Evolutionary conservation across 2,797 vertebrate species (phyloP).

Genomic region (Poliocrania exsul): DNA sequence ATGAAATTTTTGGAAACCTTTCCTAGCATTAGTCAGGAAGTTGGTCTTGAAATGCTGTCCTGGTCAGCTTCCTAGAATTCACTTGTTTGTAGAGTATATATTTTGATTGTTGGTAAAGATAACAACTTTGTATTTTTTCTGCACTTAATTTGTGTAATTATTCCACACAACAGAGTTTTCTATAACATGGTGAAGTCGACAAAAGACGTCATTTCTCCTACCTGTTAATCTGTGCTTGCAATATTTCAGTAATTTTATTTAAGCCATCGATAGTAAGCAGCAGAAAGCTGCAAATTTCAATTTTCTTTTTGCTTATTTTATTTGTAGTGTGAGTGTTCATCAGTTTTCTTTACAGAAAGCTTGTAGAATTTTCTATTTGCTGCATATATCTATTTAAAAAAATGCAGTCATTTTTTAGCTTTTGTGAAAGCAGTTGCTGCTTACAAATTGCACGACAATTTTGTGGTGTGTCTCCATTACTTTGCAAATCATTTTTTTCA

Average conservation of each 20-base stretch:
- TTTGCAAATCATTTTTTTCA: conserved; percentile 18
- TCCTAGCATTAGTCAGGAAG: conserved; percentile 47
- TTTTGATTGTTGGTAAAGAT: conserved; percentile 66
- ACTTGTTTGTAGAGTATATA: conserved; percentile 51
- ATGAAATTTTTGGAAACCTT: conserved; percentile 30
- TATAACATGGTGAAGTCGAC: conserved; percentile 3
- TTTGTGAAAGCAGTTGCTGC: conserved; percentile 29
- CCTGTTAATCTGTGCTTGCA: conserved; percentile 67
- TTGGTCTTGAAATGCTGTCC: conserved; percentile 16
- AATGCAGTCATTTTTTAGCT: background rate
- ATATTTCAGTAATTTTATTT: conserved; percentile 49
- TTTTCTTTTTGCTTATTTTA: conserved; percentile 19
- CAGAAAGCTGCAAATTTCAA: conserved; percentile 48
- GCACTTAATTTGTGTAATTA: conserved; percentile 65
- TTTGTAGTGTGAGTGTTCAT: conserved; percentile 14
- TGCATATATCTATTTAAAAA: conserved; percentile 53
- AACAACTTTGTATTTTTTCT: conserved; percentile 63
- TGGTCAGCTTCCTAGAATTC: conserved; percentile 40
- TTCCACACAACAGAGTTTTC: conserved; percentile 48
- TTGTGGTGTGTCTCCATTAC: conserved; percentile 48
- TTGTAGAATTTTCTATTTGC: conserved; percentile 41
- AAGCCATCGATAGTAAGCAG: conserved; percentile 48
- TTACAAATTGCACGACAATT: conserved; percentile 33
- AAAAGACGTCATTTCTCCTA: conserved; percentile 19
- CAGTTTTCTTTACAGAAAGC: conserved; percentile 46